Conservation (phyloP, 1,140 invertebrate species). For the Aphis craccivora region DNA sequence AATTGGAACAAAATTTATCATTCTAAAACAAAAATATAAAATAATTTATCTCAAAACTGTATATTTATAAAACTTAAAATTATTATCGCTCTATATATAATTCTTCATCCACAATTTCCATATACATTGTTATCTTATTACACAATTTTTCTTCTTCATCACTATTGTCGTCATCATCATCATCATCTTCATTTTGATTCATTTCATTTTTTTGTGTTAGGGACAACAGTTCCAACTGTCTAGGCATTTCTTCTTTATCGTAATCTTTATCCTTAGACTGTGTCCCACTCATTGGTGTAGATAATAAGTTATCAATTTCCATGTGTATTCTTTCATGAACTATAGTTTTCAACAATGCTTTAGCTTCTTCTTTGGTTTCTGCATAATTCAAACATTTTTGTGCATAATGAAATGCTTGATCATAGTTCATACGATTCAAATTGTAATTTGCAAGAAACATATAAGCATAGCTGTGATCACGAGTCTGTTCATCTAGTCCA, state of each 20-base stretch:
- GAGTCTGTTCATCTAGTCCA: constrained; percentile 69
- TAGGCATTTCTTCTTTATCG: constrained; percentile 54
- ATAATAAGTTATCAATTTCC: constrained; percentile 29
- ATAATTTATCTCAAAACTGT: background rate
- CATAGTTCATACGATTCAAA: constrained; percentile 79
- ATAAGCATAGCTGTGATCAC: constrained; percentile 83
- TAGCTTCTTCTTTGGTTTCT: constrained; percentile 90
- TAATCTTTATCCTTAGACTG: constrained; percentile 22
- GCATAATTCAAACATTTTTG: constrained; percentile 91
- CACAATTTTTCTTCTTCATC: constrained; percentile 39
- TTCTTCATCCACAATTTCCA: background rate
- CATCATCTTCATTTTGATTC: background rate
- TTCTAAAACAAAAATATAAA: background rate
- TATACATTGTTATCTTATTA: constrained; percentile 25
- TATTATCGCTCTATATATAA: background rate
- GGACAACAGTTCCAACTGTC: constrained; percentile 43
- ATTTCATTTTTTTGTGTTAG: constrained; percentile 27
- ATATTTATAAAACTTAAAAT: background rate
- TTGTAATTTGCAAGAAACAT: constrained; percentile 92
- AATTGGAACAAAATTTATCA: background rate
- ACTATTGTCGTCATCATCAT: background rate
- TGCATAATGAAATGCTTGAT: constrained; percentile 88
- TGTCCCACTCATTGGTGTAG: constrained; percentile 3
- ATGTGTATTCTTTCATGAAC: constrained; percentile 71
- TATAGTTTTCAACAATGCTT: constrained; percentile 84